Conservation (phyloP, 2,113 vertebrate species). For the Dascyllus trimaculatus region DNA sequence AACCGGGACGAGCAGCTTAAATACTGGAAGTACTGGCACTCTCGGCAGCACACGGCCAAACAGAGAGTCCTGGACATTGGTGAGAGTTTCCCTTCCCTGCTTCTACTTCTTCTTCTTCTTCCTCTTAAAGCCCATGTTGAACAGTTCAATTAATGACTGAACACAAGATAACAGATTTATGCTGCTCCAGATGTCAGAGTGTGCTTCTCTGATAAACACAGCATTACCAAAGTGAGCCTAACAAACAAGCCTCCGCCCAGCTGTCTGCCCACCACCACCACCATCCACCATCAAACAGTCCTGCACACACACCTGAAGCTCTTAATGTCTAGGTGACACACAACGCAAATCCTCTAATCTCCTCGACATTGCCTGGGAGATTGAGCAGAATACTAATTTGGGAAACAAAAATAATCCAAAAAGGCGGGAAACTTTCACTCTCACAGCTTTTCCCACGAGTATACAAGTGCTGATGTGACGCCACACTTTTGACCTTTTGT, state of each 20-base stretch:
- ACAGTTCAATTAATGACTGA: neutral
- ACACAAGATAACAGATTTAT: constrained; percentile 39
- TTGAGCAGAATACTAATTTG: constrained; percentile 43
- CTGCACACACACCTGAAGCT: constrained; percentile 36
- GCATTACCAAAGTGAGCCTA: constrained; percentile 43
- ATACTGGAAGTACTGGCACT: constrained; percentile 99
- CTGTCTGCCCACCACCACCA: constrained; percentile 46
- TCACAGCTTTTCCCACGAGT: constrained; percentile 23
- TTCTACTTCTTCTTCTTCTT: neutral
- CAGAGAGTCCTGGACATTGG: constrained; percentile 98
- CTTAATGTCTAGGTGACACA: constrained; percentile 55
- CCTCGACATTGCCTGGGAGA: constrained; percentile 31
- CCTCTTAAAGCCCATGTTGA: neutral
- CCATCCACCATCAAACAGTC: constrained; percentile 15
- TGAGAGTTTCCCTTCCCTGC: constrained; percentile 73
- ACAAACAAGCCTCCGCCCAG: constrained; percentile 73
- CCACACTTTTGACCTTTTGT: constrained; percentile 39
- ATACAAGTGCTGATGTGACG: neutral
- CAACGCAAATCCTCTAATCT: constrained; percentile 68
- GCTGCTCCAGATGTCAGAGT: constrained; percentile 52
- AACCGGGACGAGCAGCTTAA: constrained; percentile 97
- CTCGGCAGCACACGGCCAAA: constrained; percentile 96
- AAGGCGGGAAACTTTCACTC: constrained; percentile 11
- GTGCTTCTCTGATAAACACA: constrained; percentile 49
- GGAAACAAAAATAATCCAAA: constrained; percentile 7